These are phyloP conservation scores for Orchestia grillus DNA, from an alignment of 1,140 invertebrate genomes.

Conservation along the genomic window DNA sequence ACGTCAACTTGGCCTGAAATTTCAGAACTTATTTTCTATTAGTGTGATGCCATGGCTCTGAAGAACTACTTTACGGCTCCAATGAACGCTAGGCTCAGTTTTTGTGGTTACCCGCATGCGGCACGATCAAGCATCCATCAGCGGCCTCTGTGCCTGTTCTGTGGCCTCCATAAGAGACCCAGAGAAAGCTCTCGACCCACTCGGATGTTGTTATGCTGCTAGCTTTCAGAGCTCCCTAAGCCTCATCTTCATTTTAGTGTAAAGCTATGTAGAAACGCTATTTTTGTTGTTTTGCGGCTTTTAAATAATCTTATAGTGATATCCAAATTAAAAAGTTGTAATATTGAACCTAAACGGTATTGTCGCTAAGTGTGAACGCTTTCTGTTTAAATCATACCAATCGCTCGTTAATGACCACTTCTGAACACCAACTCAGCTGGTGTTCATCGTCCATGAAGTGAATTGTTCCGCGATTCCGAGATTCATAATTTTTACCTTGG, in stretches of 20 bases:
- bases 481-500: not conserved
- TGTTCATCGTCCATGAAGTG: not conserved
- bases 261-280: not conserved
- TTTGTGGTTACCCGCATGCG: constrained; percentile 5
- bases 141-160: not conserved
- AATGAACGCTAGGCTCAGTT: not conserved
- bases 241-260: not conserved
- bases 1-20: not conserved
- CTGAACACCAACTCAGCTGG: not conserved
- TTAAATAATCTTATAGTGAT: not conserved
- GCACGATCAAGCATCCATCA: not conserved
- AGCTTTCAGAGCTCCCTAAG: not conserved
- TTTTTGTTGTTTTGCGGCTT: not conserved
- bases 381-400: not conserved
- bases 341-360: too few relatives aligned
- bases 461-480: not conserved
- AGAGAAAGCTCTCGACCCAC: not conserved
- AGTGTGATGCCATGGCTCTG: not conserved
- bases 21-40: not conserved
- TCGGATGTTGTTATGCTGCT: too few relatives aligned
- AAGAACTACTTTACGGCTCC: not conserved
- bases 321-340: too few relatives aligned
- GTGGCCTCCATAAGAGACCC: not conserved
- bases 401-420: not conserved
- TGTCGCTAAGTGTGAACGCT: not conserved